phyloP scores from a whole-genome alignment of 2,113 vertebrate genomes.

The Ornithorhynchus anatinus region DNA sequence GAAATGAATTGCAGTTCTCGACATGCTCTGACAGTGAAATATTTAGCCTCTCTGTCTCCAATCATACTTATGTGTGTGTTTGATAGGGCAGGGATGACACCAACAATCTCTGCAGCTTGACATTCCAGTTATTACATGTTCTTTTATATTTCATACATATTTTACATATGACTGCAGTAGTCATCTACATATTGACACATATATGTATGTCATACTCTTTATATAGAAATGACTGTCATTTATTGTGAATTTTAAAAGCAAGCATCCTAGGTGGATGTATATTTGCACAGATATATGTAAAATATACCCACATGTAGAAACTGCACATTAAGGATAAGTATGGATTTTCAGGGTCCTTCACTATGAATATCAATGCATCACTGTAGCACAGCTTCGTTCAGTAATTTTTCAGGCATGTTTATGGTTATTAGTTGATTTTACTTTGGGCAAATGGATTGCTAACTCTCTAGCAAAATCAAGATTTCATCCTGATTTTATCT shows the following conservation, averaged over 20 bases:
- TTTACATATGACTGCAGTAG: constrained; percentile 32
- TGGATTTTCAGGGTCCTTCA: background rate
- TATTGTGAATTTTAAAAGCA: constrained; percentile 1
- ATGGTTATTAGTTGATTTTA: constrained; percentile 3
- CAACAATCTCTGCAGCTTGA: constrained; percentile 63
- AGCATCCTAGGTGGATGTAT: background rate
- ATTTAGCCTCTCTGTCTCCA: constrained; percentile 89
- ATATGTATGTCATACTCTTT: background rate
- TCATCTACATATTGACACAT: background rate
- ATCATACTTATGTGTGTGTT: constrained; percentile 86
- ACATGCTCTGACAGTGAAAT: constrained; percentile 94
- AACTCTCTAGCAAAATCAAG: background rate
- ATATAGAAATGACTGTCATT: too few relatives aligned
- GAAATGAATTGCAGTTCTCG: constrained; percentile 87
- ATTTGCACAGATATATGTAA: background rate
- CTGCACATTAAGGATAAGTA: background rate
- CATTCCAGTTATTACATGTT: constrained; percentile 54
- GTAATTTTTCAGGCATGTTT: constrained; percentile 38
- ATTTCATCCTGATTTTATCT: constrained; percentile 7
- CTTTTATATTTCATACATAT: constrained; percentile 28
- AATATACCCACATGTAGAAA: background rate
- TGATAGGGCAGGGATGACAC: constrained; percentile 76
- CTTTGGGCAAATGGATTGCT: background rate
- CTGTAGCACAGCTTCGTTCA: constrained; percentile 12
- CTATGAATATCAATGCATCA: constrained; percentile 5